phyloP scores from a whole-genome alignment of 2,888 invertebrate genomes.

The Entomobrya multifasciata region DNA sequence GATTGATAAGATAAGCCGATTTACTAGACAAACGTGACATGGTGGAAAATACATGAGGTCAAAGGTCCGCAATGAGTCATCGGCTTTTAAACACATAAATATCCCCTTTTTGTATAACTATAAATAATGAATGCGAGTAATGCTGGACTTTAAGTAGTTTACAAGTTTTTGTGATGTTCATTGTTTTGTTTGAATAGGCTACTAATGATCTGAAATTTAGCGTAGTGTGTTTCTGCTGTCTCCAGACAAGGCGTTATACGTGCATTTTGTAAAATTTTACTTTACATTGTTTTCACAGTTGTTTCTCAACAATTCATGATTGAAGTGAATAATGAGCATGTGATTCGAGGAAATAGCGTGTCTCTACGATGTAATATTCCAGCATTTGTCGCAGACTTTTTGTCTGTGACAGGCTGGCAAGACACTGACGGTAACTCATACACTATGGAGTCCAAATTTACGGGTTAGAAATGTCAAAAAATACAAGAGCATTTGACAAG shows the following conservation, averaged over 20 bases:
- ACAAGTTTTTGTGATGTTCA: too few relatives aligned
- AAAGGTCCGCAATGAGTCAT: slow-evolving; percentile 28
- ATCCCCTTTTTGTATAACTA: background rate
- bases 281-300: slow-evolving; percentile 84
- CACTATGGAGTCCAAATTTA: slow-evolving; percentile 65
- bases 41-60: slow-evolving; percentile 81
- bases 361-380: slow-evolving; percentile 94
- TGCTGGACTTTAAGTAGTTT: too few relatives aligned
- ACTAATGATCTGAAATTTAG: too few relatives aligned
- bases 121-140: too few relatives aligned
- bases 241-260: too few relatives aligned
- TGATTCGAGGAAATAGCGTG: slow-evolving; percentile 92
- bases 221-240: too few relatives aligned
- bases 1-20: slow-evolving; percentile 21
- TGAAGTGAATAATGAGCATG: slow-evolving; percentile 94
- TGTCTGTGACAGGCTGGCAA: slow-evolving; percentile 92
- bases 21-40: slow-evolving; percentile 65
- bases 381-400: slow-evolving; percentile 92
- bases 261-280: too few relatives aligned
- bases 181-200: too few relatives aligned
- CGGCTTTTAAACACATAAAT: background rate
- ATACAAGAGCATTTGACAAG: slow-evolving; percentile 16
- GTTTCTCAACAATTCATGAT: slow-evolving; percentile 94
- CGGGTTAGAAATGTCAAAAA: slow-evolving; percentile 57
- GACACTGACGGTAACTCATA: slow-evolving; percentile 84